Base-by-base conservation (phyloP, 2,888 invertebrate genomes). In the Cryptophagus acutangulus region DNA sequence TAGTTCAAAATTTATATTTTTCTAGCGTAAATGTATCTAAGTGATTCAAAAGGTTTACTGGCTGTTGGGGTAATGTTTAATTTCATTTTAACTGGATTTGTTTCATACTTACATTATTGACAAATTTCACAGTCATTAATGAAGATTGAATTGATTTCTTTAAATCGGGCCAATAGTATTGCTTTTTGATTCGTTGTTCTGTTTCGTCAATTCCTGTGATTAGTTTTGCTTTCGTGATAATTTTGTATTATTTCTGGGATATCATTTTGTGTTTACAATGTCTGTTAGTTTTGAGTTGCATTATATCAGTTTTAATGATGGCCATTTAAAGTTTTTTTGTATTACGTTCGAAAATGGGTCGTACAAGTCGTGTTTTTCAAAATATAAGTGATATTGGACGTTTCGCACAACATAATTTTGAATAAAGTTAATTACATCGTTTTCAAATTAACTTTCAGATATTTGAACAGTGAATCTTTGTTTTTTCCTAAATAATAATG, bases 321-420 rank as follows among this genome's bases (percentile, higher is more conserved):
- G 38, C 29, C 35, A 28, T 17, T 17, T 42, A 16, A 18, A 34
- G 15, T 28, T 20, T 33, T 40, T 18, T 20, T 25, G 15, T 3
- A 40, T 13, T 18, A 33, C 20, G 15, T 30, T 33, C 8, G 33
- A 40, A 30, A 41, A 40, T 4, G 26, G 44, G 17, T 40, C 43
- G 14, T 40, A 43, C 2, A 25, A 25, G 5, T 43, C 13, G 1
- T 35, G 31, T 2, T 30, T 36, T 38, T 41, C 37, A 17, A 44
- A 44, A 16, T 43, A 40, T 14, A 43, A 10, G n/a, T 16, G 12
- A 25, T 44, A 44, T 2, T 29, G 30, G 12, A 41, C 33, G 13
- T 41, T 33, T 5, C 17, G 38, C 3, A 13, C 20, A 24, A 30
- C 17, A 10, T 25, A 30, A 6, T 39, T 26, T 17, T 17, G 34